Evolutionary conservation across 2,888 invertebrate genomes (phyloP).

Genomic region (Acronicta leporina): DNA sequence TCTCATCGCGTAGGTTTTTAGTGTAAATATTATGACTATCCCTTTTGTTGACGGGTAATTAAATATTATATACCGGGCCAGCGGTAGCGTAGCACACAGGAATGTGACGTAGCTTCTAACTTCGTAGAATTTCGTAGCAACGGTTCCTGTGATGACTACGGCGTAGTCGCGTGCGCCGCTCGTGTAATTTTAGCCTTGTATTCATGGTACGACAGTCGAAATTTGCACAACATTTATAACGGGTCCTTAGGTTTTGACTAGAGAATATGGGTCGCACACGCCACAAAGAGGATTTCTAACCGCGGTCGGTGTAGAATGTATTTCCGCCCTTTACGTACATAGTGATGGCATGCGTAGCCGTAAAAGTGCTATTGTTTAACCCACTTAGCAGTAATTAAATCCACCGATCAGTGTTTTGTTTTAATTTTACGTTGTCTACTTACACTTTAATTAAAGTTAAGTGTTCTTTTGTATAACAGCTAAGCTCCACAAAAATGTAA

Average conservation of each 20-base stretch:
- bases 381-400: slow-evolving; percentile 59
- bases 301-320: slow-evolving; percentile 67
- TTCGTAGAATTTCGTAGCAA: slow-evolving; percentile 62
- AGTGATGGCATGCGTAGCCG: slow-evolving; percentile 25
- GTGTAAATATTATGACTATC: background rate
- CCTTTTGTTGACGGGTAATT: slow-evolving; percentile 3
- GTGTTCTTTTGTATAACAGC: slow-evolving; percentile 2
- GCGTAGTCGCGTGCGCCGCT: slow-evolving; percentile 34
- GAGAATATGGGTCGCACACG: slow-evolving; percentile 61
- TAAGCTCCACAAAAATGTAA: too few species aligned
- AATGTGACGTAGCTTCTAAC: slow-evolving; percentile 48
- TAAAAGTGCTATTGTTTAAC: slow-evolving; percentile 58
- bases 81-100: slow-evolving; percentile 40
- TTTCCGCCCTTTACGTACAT: slow-evolving; percentile 65
- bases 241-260: slow-evolving; percentile 56
- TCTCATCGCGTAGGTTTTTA: too few species aligned
- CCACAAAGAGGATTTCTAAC: slow-evolving; percentile 77
- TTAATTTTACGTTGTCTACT: slow-evolving; percentile 33
- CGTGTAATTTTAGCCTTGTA: slow-evolving; percentile 33
- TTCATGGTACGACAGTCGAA: slow-evolving; percentile 25
- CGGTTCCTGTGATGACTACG: slow-evolving; percentile 48
- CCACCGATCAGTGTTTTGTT: slow-evolving; percentile 39
- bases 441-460: slow-evolving; percentile 35
- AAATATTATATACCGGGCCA: slow-evolving; percentile 8
- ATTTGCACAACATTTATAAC: slow-evolving; percentile 25